These are phyloP conservation scores for Saguinus midas DNA, from an alignment of 2,113 vertebrate genomes.

Conservation along the genomic window DNA sequence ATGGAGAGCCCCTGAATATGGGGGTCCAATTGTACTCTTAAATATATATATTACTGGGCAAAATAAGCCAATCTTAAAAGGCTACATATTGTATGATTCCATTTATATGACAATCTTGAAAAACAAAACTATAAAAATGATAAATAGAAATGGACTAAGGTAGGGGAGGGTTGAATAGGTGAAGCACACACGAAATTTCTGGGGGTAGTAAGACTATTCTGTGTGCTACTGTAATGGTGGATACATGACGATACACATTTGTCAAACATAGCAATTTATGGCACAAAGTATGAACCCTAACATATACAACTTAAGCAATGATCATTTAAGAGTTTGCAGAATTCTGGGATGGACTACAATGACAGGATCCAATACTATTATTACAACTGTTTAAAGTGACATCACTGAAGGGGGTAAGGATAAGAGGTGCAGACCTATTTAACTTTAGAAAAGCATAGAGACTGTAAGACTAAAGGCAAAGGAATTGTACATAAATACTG, in stretches of 20 bases:
- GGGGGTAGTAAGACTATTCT: not conserved
- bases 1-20: not conserved
- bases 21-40: not conserved
- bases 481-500: not conserved
- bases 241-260: not conserved
- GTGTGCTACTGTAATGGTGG: not conserved
- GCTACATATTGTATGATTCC: not conserved
- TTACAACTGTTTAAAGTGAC: not conserved
- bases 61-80: not conserved
- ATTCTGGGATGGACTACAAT: not conserved
- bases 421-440: not conserved
- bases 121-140: not conserved
- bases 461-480: not conserved
- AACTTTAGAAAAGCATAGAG: not conserved
- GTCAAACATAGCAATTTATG: not conserved
- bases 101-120: not conserved
- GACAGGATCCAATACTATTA: not conserved
- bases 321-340: not conserved
- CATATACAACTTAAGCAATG: not conserved
- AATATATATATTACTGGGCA: not conserved
- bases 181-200: not conserved
- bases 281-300: not conserved
- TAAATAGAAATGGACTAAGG: not conserved
- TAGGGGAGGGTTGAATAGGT: not conserved
- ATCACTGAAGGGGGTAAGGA: rapidly evolving